These are phyloP conservation scores for Garra rufa DNA, from an alignment of 2,113 vertebrate genomes.

Conservation along the genomic window DNA sequence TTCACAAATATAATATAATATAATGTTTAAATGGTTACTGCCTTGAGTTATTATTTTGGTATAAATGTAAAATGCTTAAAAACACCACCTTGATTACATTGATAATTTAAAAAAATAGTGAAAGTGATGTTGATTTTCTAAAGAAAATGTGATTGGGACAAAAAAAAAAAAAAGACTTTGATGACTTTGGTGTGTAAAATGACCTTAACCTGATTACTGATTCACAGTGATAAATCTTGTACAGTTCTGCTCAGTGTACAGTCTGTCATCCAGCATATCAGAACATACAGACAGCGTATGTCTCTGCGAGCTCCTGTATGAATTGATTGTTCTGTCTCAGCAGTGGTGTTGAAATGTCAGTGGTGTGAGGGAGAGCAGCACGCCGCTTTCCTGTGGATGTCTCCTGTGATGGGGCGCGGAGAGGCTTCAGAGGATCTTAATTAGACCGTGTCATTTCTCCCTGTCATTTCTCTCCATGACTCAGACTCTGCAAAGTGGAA, in stretches of 20 bases:
- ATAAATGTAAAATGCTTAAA: too few species aligned
- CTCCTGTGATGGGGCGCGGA: conserved; percentile 5
- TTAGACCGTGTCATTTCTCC: conserved; percentile 46
- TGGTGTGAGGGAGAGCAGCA: conserved; percentile 7
- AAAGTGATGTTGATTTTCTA: too few species aligned
- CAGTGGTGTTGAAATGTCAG: conserved; percentile 53
- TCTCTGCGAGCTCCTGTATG: conserved; percentile 29
- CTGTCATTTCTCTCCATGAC: conserved; percentile 7
- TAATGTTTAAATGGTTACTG: too few species aligned
- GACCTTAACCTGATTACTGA: not conserved
- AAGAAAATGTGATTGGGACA: too few species aligned
- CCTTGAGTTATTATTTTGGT: too few species aligned
- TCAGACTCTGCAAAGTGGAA: conserved; percentile 26
- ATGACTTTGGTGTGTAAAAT: not conserved
- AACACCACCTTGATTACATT: too few species aligned
- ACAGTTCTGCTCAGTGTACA: not conserved
- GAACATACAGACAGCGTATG: not conserved
- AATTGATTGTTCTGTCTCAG: conserved; percentile 55
- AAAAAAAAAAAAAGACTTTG: too few species aligned
- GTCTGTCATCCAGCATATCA: not conserved
- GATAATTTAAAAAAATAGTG: too few species aligned
- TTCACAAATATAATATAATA: too few species aligned
- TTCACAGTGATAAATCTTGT: not conserved
- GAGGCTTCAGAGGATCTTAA: conserved; percentile 50
- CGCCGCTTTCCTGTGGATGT: not conserved